Evolutionary conservation across 2,888 invertebrate genomes (phyloP).

Genomic region (Epinotia ramella): DNA sequence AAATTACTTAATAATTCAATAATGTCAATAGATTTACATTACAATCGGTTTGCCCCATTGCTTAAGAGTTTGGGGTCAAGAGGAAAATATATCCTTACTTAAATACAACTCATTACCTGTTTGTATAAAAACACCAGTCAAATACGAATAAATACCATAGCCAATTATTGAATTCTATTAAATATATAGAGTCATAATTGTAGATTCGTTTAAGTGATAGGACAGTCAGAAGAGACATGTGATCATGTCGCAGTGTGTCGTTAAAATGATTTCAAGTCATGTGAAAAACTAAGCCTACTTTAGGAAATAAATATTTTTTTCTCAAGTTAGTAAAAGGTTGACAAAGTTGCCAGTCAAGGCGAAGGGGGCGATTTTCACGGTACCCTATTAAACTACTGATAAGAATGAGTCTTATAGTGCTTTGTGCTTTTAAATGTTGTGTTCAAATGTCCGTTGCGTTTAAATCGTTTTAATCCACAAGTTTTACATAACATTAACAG

Average conservation of each 20-base stretch:
- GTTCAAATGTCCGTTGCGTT: background rate
- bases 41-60: too few relatives aligned
- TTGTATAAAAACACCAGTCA: constrained; percentile 12
- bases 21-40: background rate
- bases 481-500: background rate
- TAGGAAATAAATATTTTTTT: too few relatives aligned
- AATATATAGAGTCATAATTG: constrained; percentile 49
- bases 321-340: background rate
- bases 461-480: background rate
- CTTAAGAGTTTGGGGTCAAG: background rate
- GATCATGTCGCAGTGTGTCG: constrained; percentile 35
- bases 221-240: constrained; percentile 38
- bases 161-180: constrained; percentile 49
- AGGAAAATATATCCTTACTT: background rate
- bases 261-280: background rate
- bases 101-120: background rate
- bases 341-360: background rate
- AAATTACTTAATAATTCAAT: background rate
- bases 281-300: background rate
- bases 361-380: background rate
- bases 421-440: background rate
- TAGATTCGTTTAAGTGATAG: constrained; percentile 14
- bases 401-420: background rate
- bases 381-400: background rate
- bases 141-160: constrained; percentile 29